Evolutionary conservation across 2,113 vertebrate species (phyloP), one percentile per base, ranked within the genome.

Genomic region (Piprites chloris): DNA sequence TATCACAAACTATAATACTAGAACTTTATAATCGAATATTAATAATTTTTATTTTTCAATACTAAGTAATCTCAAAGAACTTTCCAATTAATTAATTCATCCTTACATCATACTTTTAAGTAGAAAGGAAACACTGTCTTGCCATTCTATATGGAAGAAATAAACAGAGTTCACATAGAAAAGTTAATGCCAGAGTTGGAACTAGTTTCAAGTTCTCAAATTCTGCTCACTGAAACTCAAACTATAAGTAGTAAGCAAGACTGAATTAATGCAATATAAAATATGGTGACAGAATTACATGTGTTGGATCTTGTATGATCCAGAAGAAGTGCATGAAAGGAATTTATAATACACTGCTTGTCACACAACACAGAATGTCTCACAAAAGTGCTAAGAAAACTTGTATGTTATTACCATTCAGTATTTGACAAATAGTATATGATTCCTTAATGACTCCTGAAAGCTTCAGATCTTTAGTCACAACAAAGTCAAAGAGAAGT

Each of bases 171-270:
- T 87, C 35, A 26, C 17, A 12, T 1, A 17, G 47, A 82, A 82
- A 82, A 85, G 19, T 47, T 53, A 55, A 68, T 7, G 17, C 3
- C 42, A 72, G 58, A 67, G 4, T 3, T 75, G 47, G 18, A 79
- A 85, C 6, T 15, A 26, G 49, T 35, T 85, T 44, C 17, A 52
- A 47, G 13, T 72, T 89, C 69, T 80, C 32, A 50, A 39, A 47
- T 85, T 85, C 33, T 89, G 44, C 42, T 78, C 71, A 33, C 21
- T 72, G 53, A 55, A 93, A 78, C 9, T 52, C 21, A 47, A 4
- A 47, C 27, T 71, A 58, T 0, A 0, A 55, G 16, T 2, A 87
- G 59, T 0, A 0, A 55, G 16, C 2, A 87, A 6, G 52, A 42
- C 9, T 12, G 15, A 76, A 82, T 61, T 82, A 71, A 62, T 68